phyloP scores from a whole-genome alignment of 2,113 vertebrate genomes.

The Cairina moschata region DNA sequence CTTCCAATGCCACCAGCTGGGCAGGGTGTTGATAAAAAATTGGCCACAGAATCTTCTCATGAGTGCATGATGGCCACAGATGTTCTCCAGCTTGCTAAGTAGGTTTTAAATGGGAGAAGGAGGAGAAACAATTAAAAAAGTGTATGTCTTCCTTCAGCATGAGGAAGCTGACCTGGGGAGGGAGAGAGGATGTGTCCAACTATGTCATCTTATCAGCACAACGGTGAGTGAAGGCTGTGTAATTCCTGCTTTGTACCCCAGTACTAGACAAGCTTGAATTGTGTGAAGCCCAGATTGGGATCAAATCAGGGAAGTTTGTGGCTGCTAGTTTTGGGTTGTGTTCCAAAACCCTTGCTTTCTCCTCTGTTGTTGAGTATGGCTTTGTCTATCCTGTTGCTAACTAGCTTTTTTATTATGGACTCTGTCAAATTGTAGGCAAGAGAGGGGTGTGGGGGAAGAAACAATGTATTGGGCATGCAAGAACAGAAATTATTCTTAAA shows the following conservation, averaged over 20 bases:
- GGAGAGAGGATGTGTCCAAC: accelerated
- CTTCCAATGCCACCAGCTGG: not conserved
- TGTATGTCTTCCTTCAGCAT: accelerated
- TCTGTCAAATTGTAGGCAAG: not conserved
- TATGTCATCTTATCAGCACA: accelerated
- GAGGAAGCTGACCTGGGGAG: accelerated
- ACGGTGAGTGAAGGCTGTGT: not conserved
- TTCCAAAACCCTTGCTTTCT: not conserved
- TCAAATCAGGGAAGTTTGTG: not conserved
- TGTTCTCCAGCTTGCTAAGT: not conserved
- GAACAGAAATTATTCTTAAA: conserved; percentile 26
- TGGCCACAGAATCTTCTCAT: not conserved
- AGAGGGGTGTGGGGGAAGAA: not conserved
- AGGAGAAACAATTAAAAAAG: not conserved
- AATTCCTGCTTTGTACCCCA: not conserved
- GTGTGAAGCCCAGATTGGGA: not conserved
- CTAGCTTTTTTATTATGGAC: not conserved
- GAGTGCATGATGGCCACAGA: not conserved
- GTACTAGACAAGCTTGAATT: not conserved
- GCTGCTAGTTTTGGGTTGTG: not conserved
- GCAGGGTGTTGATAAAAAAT: not conserved
- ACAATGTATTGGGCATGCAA: not conserved
- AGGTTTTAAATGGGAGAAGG: not conserved
- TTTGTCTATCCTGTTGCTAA: not conserved
- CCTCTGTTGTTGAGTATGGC: not conserved